Evolutionary conservation across 2,113 vertebrate species (phyloP).

Genomic region (Caretta caretta): DNA sequence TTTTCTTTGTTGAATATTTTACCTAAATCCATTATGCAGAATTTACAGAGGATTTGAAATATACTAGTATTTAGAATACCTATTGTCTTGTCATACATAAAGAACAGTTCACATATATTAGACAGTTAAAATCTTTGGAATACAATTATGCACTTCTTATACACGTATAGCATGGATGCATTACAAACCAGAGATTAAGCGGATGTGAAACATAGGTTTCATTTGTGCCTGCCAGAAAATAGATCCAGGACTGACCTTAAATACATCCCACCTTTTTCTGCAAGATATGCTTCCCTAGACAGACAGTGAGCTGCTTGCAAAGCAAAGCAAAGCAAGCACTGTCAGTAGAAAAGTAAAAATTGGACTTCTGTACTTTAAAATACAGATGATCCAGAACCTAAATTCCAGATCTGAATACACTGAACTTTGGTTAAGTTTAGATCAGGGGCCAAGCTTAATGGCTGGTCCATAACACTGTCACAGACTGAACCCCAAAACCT

Average conservation of each 20-base stretch:
- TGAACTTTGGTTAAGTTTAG: neutral
- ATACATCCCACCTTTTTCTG: neutral
- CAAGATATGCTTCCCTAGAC: neutral
- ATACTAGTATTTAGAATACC: neutral
- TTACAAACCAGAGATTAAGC: neutral
- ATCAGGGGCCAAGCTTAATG: neutral
- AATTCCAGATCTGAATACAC: neutral
- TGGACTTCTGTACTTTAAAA: neutral
- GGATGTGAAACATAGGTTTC: neutral
- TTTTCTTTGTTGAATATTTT: neutral
- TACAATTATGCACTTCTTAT: neutral
- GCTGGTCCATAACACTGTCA: accelerated
- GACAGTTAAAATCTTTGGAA: neutral
- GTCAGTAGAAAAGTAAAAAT: neutral
- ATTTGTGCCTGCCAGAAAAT: neutral
- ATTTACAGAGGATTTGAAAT: neutral
- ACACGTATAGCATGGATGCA: neutral
- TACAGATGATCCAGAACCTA: neutral
- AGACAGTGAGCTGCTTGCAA: neutral
- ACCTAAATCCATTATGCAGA: neutral
- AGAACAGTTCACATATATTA: neutral
- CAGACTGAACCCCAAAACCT: accelerated
- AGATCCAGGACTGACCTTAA: neutral
- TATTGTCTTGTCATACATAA: neutral
- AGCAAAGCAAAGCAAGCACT: neutral